These are phyloP conservation scores for Notodonta ziczac DNA, from an alignment of 2,888 invertebrate species.

Conservation along the genomic window DNA sequence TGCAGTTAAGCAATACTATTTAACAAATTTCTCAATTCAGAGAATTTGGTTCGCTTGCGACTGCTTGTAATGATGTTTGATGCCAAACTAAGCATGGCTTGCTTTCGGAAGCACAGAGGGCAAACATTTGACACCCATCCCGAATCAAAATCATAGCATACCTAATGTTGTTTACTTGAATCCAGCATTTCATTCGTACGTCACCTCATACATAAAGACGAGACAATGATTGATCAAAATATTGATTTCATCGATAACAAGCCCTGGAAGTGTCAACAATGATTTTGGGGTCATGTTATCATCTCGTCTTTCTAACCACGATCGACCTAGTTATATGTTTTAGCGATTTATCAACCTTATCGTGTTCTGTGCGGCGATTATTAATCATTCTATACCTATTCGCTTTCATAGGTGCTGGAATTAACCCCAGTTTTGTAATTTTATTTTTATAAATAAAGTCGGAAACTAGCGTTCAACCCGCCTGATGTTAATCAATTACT, in stretches of 20 bases:
- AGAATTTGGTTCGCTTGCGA: no score
- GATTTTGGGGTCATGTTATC: conserved; percentile 33
- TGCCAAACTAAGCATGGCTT: not conserved
- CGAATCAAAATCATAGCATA: not conserved
- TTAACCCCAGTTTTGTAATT: no score
- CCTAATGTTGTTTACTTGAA: not conserved
- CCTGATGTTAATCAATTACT: no score
- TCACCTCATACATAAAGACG: not conserved
- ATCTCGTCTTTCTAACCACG: conserved; percentile 6
- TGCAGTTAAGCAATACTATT: not conserved
- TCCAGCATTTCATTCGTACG: not conserved
- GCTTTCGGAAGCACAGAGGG: not conserved
- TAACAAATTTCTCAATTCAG: no score
- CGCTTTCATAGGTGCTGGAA: no score
- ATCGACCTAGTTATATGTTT: conserved; percentile 29
- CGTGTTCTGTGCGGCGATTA: conserved; percentile 16
- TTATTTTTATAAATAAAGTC: no score
- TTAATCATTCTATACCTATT: conserved; percentile 4
- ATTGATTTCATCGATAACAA: conserved; percentile 28
- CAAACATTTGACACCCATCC: not conserved
- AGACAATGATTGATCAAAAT: conserved; percentile 3
- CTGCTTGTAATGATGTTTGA: no score
- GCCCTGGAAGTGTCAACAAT: conserved; percentile 31
- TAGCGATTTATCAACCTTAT: conserved; percentile 31
- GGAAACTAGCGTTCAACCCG: no score